phyloP scores from a whole-genome alignment of 2,888 invertebrate species.

The Mythimna pallens region DNA sequence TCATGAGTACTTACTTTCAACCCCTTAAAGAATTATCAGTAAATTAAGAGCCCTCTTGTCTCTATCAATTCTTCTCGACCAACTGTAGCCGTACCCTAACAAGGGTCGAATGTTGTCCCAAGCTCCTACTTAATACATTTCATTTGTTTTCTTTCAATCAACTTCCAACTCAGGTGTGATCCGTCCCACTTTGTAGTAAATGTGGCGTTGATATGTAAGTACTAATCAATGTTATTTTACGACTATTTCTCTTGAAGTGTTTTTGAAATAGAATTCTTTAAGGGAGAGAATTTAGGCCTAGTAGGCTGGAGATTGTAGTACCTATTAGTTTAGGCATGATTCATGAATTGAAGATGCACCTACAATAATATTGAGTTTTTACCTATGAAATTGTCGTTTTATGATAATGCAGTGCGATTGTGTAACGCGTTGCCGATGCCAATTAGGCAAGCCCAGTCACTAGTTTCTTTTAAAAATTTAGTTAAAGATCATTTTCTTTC shows the following conservation, averaged over 20 bases:
- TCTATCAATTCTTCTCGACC: background rate
- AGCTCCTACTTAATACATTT: slow-evolving; percentile 53
- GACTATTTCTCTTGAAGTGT: slow-evolving; percentile 19
- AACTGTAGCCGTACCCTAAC: slow-evolving; percentile 23
- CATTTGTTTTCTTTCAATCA: slow-evolving; percentile 71
- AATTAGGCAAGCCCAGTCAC: too few species aligned
- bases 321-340: background rate
- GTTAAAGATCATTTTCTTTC: too few species aligned
- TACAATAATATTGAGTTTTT: too few species aligned
- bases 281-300: background rate
- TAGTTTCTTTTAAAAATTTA: too few species aligned
- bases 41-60: background rate
- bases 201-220: background rate
- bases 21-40: background rate
- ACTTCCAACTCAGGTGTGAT: slow-evolving; percentile 65
- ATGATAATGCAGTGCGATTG: too few species aligned
- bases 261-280: slow-evolving; percentile 27
- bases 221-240: slow-evolving; percentile 53
- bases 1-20: background rate
- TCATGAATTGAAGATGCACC: background rate
- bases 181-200: slow-evolving; percentile 38
- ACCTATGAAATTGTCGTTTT: too few species aligned
- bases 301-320: background rate
- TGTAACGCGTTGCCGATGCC: too few species aligned
- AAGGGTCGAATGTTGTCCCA: slow-evolving; percentile 51